phyloP scores from a whole-genome alignment of 1,140 invertebrate genomes.

The Hirudo medicinalis region DNA sequence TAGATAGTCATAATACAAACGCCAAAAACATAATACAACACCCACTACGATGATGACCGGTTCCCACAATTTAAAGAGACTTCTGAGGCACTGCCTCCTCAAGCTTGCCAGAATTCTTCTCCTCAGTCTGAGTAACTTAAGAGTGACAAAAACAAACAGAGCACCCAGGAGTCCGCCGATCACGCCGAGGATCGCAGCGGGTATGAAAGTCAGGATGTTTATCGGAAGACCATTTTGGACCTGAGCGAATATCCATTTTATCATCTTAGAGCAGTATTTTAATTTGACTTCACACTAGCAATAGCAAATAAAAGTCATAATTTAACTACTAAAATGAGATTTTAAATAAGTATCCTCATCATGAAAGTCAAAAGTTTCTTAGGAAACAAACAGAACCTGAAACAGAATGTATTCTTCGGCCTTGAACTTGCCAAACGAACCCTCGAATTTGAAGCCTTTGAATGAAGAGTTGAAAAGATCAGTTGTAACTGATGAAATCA shows the following conservation, averaged over 20 bases:
- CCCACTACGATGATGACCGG: slow-evolving; percentile 37
- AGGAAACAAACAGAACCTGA: slow-evolving; percentile 17
- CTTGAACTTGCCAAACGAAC: slow-evolving; percentile 40
- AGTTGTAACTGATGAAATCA: slow-evolving; percentile 41
- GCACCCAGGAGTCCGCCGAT: slow-evolving; percentile 66
- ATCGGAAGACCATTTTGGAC: slow-evolving; percentile 35
- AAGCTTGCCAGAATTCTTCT: slow-evolving; percentile 23
- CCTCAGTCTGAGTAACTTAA: slow-evolving; percentile 51
- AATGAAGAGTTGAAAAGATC: slow-evolving; percentile 43
- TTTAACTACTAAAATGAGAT: neutral
- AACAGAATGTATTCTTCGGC: slow-evolving; percentile 38
- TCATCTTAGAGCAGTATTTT: no score
- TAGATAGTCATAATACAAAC: no score
- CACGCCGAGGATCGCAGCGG: slow-evolving; percentile 22
- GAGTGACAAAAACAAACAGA: slow-evolving; percentile 77
- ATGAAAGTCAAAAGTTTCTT: neutral
- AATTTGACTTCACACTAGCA: no score
- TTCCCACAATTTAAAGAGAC: slow-evolving; percentile 32
- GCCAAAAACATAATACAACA: neutral
- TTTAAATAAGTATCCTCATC: neutral
- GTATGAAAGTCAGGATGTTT: slow-evolving; percentile 38
- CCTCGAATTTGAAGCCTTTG: slow-evolving; percentile 35
- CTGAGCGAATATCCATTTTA: slow-evolving; percentile 25
- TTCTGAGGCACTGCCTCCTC: slow-evolving; percentile 26
- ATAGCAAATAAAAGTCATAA: no score